Percentiles rank a stretch among this genome's conserved stretches.
These are phyloP conservation scores for Ladona fulva DNA, from an alignment of 1,140 invertebrate species.

Conservation along the genomic window DNA sequence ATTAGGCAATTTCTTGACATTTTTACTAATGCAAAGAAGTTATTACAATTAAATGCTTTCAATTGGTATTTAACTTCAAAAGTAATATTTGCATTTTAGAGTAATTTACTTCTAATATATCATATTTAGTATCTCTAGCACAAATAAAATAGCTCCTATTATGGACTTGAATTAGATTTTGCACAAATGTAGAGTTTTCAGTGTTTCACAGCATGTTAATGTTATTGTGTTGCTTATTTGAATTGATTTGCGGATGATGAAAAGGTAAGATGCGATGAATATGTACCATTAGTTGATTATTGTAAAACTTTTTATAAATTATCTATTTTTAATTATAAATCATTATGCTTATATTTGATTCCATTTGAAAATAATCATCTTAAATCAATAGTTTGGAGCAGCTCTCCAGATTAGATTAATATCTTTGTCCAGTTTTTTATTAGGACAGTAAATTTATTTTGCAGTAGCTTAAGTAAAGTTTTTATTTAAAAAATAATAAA, in stretches of 20 bases:
- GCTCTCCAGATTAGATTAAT: neutral
- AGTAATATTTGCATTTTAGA: neutral
- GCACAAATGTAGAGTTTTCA: neutral
- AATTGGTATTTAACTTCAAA: neutral
- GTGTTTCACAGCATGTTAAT: neutral
- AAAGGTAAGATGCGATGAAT: neutral
- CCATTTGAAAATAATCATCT: neutral
- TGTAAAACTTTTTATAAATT: neutral
- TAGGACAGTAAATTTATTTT: too few relatives aligned
- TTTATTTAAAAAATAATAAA: too few relatives aligned
- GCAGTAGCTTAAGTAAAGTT: too few relatives aligned
- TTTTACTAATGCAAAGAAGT: neutral
- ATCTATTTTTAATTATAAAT: neutral
- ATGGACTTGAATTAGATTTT: neutral
- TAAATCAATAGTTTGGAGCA: neutral
- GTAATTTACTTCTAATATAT: neutral
- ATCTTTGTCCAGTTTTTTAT: neutral
- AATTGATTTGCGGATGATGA: neutral
- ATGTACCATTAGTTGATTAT: neutral
- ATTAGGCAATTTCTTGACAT: neutral
- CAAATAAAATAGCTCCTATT: neutral
- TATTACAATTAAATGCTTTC: neutral
- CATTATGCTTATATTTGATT: neutral
- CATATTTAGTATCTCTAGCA: neutral
- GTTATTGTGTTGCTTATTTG: slow-evolving; percentile 12